These are phyloP conservation scores for Lophotis ruficrista DNA, from an alignment of 2,113 vertebrate genomes.

Conservation along the genomic window DNA sequence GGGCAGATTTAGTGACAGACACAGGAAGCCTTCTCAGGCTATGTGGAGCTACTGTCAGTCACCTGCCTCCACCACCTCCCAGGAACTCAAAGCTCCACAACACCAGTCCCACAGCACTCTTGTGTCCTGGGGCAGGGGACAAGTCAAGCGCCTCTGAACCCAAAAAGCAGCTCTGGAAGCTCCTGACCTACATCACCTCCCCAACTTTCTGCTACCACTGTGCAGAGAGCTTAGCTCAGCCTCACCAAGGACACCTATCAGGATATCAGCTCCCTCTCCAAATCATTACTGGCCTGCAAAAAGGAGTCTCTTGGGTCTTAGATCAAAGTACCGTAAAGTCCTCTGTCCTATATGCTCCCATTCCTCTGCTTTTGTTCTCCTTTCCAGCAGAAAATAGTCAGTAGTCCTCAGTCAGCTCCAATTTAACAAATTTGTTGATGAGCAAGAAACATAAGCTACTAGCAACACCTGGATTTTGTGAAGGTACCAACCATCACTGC, in stretches of 20 bases:
- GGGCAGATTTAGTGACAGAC: not conserved
- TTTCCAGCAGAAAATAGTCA: not conserved
- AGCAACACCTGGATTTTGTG: not conserved
- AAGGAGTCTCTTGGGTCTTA: not conserved
- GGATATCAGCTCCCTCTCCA: not conserved
- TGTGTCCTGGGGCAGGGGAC: fast-evolving
- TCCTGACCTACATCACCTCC: not conserved
- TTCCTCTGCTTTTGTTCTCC: not conserved
- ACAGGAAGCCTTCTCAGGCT: not conserved
- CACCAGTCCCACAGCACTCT: not conserved
- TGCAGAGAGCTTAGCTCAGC: too few species aligned
- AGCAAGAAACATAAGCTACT: not conserved
- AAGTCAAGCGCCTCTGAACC: not conserved
- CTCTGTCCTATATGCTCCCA: not conserved
- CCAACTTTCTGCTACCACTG: not conserved
- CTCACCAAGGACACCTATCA: not conserved
- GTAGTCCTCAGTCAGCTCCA: not conserved
- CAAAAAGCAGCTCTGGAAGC: not conserved
- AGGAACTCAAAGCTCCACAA: not conserved
- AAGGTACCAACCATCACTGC: not conserved
- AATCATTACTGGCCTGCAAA: not conserved
- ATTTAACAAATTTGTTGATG: not conserved
- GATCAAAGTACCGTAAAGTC: not conserved
- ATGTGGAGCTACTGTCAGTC: not conserved
- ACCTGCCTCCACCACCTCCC: not conserved